Evolutionary conservation across 2,797 vertebrate species (phyloP), one percentile per base, ranked within the genome.

Genomic region (Ficedula albicollis): DNA sequence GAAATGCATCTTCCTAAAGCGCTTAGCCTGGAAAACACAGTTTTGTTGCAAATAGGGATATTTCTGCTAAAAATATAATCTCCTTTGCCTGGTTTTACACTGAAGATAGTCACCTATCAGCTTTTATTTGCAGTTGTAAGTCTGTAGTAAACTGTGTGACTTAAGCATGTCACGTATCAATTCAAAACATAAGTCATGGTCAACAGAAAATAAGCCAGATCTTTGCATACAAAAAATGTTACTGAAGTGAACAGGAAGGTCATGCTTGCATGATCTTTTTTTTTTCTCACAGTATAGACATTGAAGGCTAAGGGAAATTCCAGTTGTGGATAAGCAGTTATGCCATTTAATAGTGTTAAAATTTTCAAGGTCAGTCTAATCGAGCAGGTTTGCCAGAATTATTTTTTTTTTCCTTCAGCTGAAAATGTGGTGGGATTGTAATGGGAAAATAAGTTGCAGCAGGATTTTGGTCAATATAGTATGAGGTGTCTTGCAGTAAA

Each of bases 11-110:
- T 46, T 56, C 74, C 81, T 84, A 88, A 75, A 69, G 81, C 3
- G 43, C 54, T 90, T 90, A 90, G 55, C 58, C 23, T 66, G n/a
- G 48, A 58, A 94, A 64, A 67, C 55, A 73, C 32, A 58, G 36
- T 80, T 91, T 63, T 44, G 15, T 92, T 82, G 38, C 0, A 0
- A 94, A 66, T 32, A 58, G 16, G 39, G 46, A 54, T 90, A 62
- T 87, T 91, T 68, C 51, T 80, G 38, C 66, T 93, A 51, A 72
- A 87, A 95, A 56, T 67, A 66, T 80, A 89, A 90, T 86, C 66
- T 84, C 5, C 56, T 90, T 92, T 81, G 34, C 36, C 30, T 1
- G 22, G 9, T 81, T 81, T 76, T 93, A 43, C 14, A 27, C 34
- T 77, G 56, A 56, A 70, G 88, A 54, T 44, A 54, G 68, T 70